A percentile compares a stretch with the other conserved stretches of the same genome.
phyloP scores from a whole-genome alignment of 2,888 invertebrate species.

The Andrena praecox region DNA sequence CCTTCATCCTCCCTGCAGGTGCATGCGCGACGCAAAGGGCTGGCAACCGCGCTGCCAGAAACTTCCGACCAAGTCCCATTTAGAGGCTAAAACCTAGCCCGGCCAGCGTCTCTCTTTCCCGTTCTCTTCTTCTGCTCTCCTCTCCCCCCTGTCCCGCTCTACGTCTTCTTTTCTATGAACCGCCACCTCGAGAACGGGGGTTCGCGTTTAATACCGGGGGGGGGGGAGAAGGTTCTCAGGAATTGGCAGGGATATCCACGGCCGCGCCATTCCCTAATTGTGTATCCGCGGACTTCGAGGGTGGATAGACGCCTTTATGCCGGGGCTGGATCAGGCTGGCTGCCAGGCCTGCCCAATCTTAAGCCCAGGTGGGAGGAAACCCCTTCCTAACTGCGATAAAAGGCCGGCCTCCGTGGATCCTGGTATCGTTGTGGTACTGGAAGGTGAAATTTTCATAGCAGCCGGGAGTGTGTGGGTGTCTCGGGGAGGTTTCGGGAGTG shows the following conservation, averaged over 20 bases:
- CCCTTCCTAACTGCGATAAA: conserved; percentile 55
- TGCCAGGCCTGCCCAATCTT: conserved; percentile 72
- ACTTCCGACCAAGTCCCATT: conserved; percentile 82
- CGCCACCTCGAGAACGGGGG: conserved; percentile 52
- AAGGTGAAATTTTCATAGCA: conserved; percentile 18
- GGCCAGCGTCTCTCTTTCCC: conserved; percentile 5
- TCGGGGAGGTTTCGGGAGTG: too few species aligned
- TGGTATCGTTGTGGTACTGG: conserved; percentile 42
- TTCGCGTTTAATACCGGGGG: conserved; percentile 76
- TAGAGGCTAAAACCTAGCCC: conserved; percentile 69
- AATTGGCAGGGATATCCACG: conserved; percentile 77
- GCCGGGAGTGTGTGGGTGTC: too few species aligned
- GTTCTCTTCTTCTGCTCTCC: conserved; percentile 5
- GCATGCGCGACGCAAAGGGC: conserved; percentile 62
- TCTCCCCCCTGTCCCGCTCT: conserved; percentile 9
- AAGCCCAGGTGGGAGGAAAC: conserved; percentile 53
- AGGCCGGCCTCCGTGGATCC: conserved; percentile 45
- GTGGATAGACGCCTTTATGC: conserved; percentile 57
- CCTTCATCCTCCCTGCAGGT: conserved; percentile 57
- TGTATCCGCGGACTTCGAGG: conserved; percentile 58
- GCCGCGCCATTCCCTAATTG: conserved; percentile 67
- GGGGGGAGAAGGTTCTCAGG: conserved; percentile 74
- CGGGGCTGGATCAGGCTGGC: conserved; percentile 55
- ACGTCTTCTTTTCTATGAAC: conserved; percentile 27
- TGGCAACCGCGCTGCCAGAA: conserved; percentile 77